Base-by-base conservation (phyloP, 1,140 invertebrate genomes). In the Pollicipes pollicipes region DNA sequence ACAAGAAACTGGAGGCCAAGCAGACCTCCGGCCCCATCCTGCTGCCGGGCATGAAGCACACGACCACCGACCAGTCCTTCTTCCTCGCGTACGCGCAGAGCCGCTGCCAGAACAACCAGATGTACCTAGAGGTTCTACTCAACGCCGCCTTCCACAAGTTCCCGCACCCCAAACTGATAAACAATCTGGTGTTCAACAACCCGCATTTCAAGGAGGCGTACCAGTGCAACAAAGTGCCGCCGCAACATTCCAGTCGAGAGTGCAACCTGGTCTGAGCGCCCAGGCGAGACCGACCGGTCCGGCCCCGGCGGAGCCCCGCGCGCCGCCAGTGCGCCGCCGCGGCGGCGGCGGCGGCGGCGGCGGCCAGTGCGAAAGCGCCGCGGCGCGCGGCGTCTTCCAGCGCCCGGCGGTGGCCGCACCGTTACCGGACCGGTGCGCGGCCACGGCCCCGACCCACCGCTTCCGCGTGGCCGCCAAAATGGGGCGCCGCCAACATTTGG, bases 31-130 rank as follows among this genome's bases (percentile, higher is more conserved):
- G 17, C 64, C 64, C 17, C 64, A 24, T 66, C 64, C 28, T 66
- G 28, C 28, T 66, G 6, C 64, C 64, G 10, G 64, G 64, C 26
- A 66, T 66, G n/a, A 66, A 66, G 28, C 64, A 66, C 64, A 66
- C 64, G 3, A 28, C 64, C 64, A 66, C 64, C 64, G 64, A 66
- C 28, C 64, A 66, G 64, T 28, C 64, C 8, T 66, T 66, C 28
- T 66, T 66, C 64, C 64, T 66, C 17, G n/a, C 64, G n/a, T 66
- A 66, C 64, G 64, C 64, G n/a, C 64, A 66, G 64, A 66, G 64
- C 27, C 64, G 64, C 64, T 66, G 64, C 17, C 64, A 66, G 28
- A 66, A 66, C 64, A 66, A 66, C 64, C 64, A 66, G 27, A 21
- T 10, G 27, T 66, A 66, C 28, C 26, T 66, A 17, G 64, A 66